Evolutionary conservation across 2,797 vertebrate species (phyloP), one percentile per base, ranked within the genome.

Genomic region (Momotus momota): DNA sequence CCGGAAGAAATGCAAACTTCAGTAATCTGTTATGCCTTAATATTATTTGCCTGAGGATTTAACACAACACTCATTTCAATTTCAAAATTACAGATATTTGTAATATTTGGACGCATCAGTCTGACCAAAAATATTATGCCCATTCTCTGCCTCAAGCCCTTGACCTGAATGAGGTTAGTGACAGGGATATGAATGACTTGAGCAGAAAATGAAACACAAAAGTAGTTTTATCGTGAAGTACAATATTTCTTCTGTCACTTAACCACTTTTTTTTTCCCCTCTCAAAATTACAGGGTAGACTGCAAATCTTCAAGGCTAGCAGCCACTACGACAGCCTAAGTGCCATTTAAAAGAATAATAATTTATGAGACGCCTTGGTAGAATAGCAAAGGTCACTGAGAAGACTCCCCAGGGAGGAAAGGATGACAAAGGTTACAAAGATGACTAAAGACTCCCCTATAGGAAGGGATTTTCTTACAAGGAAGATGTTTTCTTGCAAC

Each of bases 151-250:
- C 96, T 97, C 67, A 71, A 98, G 97, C 95, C 96, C 95, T 97
- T 98, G 98, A 98, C 98, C 97, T 97, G 94, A 98, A 98, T 95
- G 96, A 97, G 94, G 93, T 97, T 97, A 97, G 88, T 97, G 97
- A 97, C 98, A 98, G 94, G 88, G 96, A 97, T 97, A 97, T 92
- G 88, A 96, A 98, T 96, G 97, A 94, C 92, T 94, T 75, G 77
- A 95, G 92, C 29, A 45, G 91, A 96, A 97, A 98, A 97, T 9
- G 54, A 97, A 97, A 97, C 96, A 96, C 96, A 96, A 97, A 97
- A 97, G 96, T 97, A 97, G 97, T 98, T 96, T 97, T 97, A 92
- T 95, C 11, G 7, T 54, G 86, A 97, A 96, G 93, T 91, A 95
- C 81, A 94, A 93, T 98, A 97, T 97, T 97, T 98, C 96, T 98